Evolutionary conservation across 1,140 invertebrate species (phyloP), one percentile per base, ranked within the genome.

Genomic region (Matsumurasca onukii): DNA sequence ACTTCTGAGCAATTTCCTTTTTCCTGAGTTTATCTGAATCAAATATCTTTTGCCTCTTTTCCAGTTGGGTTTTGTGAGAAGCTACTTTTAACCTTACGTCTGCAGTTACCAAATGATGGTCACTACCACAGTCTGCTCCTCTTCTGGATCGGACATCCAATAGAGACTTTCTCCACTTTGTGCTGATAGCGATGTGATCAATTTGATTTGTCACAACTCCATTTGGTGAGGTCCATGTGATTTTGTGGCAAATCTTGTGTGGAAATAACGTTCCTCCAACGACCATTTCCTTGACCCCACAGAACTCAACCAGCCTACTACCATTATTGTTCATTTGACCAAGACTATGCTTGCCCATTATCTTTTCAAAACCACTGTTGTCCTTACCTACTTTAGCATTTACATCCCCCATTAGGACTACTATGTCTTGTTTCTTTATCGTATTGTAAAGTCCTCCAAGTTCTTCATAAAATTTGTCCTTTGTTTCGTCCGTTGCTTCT

Each of bases 221-320:
- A 65, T 69, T 57, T 49, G 71, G 70, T 25, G 75, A 74, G 30
- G 62, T 69, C 73, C 72, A 75, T 25, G 72, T 74, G 27, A 67
- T 64, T 52, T 72, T 64, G 52, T 73, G 69, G 27, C 72, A 69
- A 25, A 66, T 25, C 66, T 72, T 72, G 51, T 76, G 69, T n/a
- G 51, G 31, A 27, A 74, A 75, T 17, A 61, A 52, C 29, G 69
- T 75, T 22, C 68, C 45, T 24, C 55, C 59, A 51, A 69, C 30
- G 31, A 45, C 62, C 9, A 52, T 49, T 17, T 65, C 62, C 24
- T 20, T 3, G 30, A 5, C 31, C n/a, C 34, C 39, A 29, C 57
- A 31, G 27, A 68, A 68, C 49, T 45, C 64, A 15, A 73, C 63
- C 24, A 74, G 29, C 65, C 73, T 48, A 70, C 72, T 31, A 69